phyloP scores from a whole-genome alignment of 2,888 invertebrate genomes.

The Amitus sp. region DNA sequence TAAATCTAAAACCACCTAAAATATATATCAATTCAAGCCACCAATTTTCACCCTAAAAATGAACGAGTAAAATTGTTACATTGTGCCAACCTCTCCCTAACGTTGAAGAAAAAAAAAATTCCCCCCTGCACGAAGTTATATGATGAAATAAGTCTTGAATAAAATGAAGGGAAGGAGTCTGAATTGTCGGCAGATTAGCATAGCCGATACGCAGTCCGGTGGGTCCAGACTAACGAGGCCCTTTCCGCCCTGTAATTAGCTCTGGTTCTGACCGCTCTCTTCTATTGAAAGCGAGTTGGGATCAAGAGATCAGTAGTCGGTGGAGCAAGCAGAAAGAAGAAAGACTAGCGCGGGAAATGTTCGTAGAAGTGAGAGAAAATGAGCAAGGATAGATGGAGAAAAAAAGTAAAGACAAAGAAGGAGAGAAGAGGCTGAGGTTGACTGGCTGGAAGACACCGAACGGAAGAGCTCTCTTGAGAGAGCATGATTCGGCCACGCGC shows the following conservation, averaged over 20 bases:
- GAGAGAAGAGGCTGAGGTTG: slow-evolving; percentile 23
- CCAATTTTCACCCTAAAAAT: too few species aligned
- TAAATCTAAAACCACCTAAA: too few species aligned
- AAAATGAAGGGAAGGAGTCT: too few species aligned
- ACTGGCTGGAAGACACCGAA: slow-evolving; percentile 16
- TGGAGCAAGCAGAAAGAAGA: slow-evolving; percentile 49
- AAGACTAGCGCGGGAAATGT: slow-evolving; percentile 16
- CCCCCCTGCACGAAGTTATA: too few species aligned
- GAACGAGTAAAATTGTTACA: too few species aligned
- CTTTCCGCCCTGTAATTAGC: slow-evolving; percentile 24
- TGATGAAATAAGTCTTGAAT: too few species aligned
- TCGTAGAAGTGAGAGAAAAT: slow-evolving; percentile 15
- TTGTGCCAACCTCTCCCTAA: too few species aligned
- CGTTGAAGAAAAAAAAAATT: too few species aligned
- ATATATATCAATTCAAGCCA: too few species aligned
- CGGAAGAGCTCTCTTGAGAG: slow-evolving; percentile 16
- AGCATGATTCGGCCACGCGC: slow-evolving; percentile 28
- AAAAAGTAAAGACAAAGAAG: not conserved
- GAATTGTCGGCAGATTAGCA: slow-evolving; percentile 4
- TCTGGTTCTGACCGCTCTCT: slow-evolving; percentile 55
- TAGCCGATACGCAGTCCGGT: too few species aligned
- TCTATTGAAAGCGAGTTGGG: slow-evolving; percentile 53
- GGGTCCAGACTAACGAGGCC: slow-evolving; percentile 14
- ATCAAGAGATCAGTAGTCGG: slow-evolving; percentile 63
- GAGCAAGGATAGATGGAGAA: slow-evolving; percentile 9